Evolutionary conservation across 2,888 invertebrate species (phyloP), one percentile per base, ranked within the genome.

Genomic region (Brassicogethes aeneus): DNA sequence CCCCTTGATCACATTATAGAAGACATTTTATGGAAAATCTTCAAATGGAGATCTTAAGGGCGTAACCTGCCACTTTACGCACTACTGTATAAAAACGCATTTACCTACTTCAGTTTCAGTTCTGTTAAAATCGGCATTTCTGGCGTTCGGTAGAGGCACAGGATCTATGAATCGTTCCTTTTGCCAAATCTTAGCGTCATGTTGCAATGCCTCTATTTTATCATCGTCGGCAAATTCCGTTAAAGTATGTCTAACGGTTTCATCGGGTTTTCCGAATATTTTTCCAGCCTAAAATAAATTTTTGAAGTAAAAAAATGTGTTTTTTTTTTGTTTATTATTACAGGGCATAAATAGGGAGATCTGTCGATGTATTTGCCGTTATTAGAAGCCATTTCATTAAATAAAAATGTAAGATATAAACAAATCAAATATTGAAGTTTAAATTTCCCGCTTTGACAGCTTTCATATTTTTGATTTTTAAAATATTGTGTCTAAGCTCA

Each of bases 321-420:
- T 7, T 15, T 14, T 36, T 36, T 36, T 7, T 15, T 16, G 5
- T 10, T 16, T 14, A 36, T 14, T 3, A 13, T 33, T 53, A 54
- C 56, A 10, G 56, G 40, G 30, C 54, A 52, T 33, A 56, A 51
- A 13, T 42, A 39, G 3, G 62, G 62, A 1, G 56, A 53, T 34
- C 58, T 47, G 41, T 65, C 64, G 15, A 54, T 53, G 44, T 54
- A 64, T 56, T 56, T 60, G 43, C 59, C 60, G n/a, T 41, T 40
- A 50, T 62, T 60, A 29, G 50, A 55, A 35, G 60, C 55, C 62
- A 62, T 62, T 15, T 36, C 50, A 40, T 12, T 3, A 17, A 23
- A 23, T 10, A 23, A 32, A 32, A 5, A 10, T 3, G 10, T 32
- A 12, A 10, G 14, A 32, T 12, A 10, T 32, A n/a, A 13, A 12